Percentiles rank a stretch among this genome's conserved stretches.
phyloP scores from a whole-genome alignment of 1,140 invertebrate genomes.

The Bilobella aurantiaca region DNA sequence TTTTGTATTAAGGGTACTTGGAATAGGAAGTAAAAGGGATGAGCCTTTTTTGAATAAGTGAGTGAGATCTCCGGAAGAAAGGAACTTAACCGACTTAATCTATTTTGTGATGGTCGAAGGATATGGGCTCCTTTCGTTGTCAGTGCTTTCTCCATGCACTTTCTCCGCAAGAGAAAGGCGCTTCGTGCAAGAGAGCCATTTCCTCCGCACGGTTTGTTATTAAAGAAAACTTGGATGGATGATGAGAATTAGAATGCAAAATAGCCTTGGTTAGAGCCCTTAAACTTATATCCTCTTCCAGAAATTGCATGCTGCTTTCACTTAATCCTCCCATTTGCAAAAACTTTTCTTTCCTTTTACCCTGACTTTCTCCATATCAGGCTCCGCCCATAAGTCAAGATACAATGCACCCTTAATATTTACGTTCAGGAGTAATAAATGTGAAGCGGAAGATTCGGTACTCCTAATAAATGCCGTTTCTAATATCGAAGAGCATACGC shows the following conservation, averaged over 20 bases:
- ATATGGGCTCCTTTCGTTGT: neutral
- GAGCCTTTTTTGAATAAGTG: neutral
- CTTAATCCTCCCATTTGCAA: neutral
- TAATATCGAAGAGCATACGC: no score
- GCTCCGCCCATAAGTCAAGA: neutral
- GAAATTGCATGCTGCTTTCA: conserved; percentile 22
- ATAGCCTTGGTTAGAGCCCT: conserved; percentile 11
- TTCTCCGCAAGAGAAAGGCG: neutral
- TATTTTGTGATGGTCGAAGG: neutral
- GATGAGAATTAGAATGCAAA: conserved; percentile 29
- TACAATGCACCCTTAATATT: neutral
- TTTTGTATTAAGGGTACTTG: no score
- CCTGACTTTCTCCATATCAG: neutral
- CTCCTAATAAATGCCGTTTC: no score
- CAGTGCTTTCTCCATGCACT: neutral
- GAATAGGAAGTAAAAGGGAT: neutral
- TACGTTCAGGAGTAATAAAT: neutral
- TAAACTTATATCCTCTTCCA: conserved; percentile 7
- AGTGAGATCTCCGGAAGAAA: neutral
- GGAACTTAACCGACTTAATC: neutral
- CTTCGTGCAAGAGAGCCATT: conserved; percentile 24
- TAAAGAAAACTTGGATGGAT: conserved; percentile 16
- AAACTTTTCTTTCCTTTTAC: neutral
- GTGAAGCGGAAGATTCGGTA: no score
- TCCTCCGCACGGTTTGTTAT: neutral